A percentile compares a stretch with the other conserved stretches of the same genome.
Conservation (phyloP, 2,113 vertebrate species). For the Tupaia tana region DNA sequence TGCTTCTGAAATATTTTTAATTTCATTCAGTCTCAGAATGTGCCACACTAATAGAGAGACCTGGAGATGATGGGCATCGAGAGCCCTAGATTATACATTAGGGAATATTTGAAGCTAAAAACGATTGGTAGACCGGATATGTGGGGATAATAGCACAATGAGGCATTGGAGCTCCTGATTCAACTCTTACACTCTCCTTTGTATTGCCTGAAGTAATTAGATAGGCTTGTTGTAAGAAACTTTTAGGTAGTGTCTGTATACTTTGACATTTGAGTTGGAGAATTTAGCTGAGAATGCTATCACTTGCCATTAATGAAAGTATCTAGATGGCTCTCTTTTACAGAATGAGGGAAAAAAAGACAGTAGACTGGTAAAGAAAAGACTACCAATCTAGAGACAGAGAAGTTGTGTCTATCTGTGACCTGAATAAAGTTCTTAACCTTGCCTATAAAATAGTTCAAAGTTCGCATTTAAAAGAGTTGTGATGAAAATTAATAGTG, state of each 20-base stretch:
- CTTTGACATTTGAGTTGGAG: neutral
- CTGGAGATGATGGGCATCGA: neutral
- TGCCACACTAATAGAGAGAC: neutral
- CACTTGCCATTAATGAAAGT: neutral
- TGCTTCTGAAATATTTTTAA: conserved; percentile 19
- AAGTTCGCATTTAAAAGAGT: neutral
- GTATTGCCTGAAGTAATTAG: neutral
- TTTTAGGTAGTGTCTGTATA: neutral
- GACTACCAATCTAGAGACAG: neutral
- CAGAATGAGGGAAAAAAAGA: neutral
- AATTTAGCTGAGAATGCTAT: conserved; percentile 35
- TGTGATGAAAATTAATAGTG: neutral
- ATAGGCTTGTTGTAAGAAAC: neutral
- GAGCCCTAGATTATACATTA: neutral
- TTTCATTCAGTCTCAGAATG: conserved; percentile 40
- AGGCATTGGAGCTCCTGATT: neutral
- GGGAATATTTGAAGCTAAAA: conserved; percentile 30
- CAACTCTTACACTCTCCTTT: neutral
- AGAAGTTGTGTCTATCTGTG: neutral
- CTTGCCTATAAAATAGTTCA: neutral
- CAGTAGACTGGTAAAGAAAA: neutral
- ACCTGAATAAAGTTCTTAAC: neutral
- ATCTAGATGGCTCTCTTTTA: neutral
- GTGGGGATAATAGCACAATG: neutral
- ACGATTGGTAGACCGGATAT: neutral